Base-by-base conservation (phyloP, 2,797 vertebrate genomes). In the Anguilla megastoma region DNA sequence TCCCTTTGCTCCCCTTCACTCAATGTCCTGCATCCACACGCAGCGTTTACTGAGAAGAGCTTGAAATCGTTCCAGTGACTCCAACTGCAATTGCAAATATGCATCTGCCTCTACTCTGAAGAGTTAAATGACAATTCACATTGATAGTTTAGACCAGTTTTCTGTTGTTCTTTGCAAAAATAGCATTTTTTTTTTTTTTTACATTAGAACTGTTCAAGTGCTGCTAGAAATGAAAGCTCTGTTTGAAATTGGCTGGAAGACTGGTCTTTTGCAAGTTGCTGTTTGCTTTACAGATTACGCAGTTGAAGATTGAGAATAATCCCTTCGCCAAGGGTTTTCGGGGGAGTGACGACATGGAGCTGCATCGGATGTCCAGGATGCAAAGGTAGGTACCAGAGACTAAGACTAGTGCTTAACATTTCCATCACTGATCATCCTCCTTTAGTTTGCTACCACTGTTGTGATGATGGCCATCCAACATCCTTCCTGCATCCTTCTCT, bases 291-390 rank as follows among this genome's bases (percentile, higher is more conserved):
- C 93, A 99, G 98, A 99, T 99, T 92, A 99, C 98, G 3, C 98
- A 99, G 92, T 85, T 99, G 91, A 99, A 99, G 96, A 99, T 99
- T 0, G 98, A 99, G 94, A 99, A 99, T 89, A 99, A 99, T 87
- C 98, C 98, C 21, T 99, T 99, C 5, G 98, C 98, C 0, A 99
- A 99, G 92, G 98, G 98, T 63, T 99, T 99, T 95, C 96, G 98
- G 48, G 98, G 98, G 91, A 98, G 98, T 0, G 98, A 99, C 0
- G 98, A 99, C 93, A 97, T 98, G 92, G 98, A 99, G 90, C 94
- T 98, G 52, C 98, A 98, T 91, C 97, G 98, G 86, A 97, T 99
- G 97, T 98, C 98, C 50, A 94, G 96, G 69, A 96, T 97, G 93
- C 97, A 96, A 91, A 97, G 97, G 97, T 97, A 69, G 12, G 18